Conservation (phyloP, 2,888 invertebrate genomes). For the Spicauda simplicius region DNA sequence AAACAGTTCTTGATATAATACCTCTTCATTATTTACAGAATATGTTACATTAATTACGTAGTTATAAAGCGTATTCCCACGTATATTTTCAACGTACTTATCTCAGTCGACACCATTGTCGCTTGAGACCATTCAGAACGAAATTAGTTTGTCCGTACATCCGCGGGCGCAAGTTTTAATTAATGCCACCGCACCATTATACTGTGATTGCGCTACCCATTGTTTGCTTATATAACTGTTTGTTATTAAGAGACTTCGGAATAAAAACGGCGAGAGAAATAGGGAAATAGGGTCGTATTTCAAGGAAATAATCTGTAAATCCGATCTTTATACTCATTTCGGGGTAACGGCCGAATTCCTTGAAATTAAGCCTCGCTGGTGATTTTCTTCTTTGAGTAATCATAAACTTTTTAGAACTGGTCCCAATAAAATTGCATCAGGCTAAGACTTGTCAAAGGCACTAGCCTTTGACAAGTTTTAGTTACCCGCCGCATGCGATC, state of each 20-base stretch:
- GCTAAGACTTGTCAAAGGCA: too few species aligned
- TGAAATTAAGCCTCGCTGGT: background rate
- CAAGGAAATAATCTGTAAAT: background rate
- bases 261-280: slow-evolving; percentile 13
- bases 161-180: slow-evolving; percentile 32
- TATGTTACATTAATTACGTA: too few species aligned
- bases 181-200: slow-evolving; percentile 26
- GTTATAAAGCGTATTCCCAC: too few species aligned
- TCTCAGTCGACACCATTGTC: slow-evolving; percentile 17
- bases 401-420: background rate
- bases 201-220: slow-evolving; percentile 27
- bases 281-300: slow-evolving; percentile 2
- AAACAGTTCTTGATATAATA: too few species aligned
- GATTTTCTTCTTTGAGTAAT: background rate
- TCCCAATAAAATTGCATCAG: too few species aligned
- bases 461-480: too few species aligned
- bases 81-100: background rate
- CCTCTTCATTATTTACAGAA: too few species aligned
- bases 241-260: slow-evolving; percentile 27
- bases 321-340: background rate
- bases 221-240: slow-evolving; percentile 35
- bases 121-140: slow-evolving; percentile 25
- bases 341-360: background rate
- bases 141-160: slow-evolving; percentile 19
- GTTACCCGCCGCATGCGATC: too few species aligned